These are phyloP conservation scores for Microhierax caerulescens DNA, from an alignment of 2,797 vertebrate genomes.

Conservation along the genomic window DNA sequence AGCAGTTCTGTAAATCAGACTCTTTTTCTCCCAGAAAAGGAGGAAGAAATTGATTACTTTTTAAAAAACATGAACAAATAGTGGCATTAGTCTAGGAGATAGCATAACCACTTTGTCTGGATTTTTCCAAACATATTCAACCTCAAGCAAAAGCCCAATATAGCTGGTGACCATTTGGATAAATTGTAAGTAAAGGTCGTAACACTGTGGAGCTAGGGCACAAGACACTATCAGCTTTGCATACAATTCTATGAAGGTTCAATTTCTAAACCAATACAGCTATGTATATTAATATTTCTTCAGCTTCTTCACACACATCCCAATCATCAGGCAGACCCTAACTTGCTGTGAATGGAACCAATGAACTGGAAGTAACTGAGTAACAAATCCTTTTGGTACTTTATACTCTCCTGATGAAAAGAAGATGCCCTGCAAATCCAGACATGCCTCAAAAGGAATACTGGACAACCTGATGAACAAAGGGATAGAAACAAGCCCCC, in stretches of 20 bases:
- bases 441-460: not conserved
- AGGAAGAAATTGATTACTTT: not conserved
- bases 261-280: not conserved
- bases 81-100: not conserved
- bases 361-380: not conserved
- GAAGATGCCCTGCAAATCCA: not conserved
- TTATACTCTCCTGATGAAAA: not conserved
- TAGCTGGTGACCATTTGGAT: not conserved
- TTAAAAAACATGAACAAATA: not conserved
- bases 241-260: not conserved
- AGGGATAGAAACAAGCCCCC: not conserved
- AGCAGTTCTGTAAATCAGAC: not conserved
- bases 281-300: not conserved
- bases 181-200: not conserved
- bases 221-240: not conserved
- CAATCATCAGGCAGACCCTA: not conserved
- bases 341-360: not conserved
- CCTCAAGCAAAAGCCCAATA: not conserved
- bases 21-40: not conserved
- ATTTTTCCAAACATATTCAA: not conserved
- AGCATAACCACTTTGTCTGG: not conserved
- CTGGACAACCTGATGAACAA: not conserved
- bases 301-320: not conserved
- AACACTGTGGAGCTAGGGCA: not conserved
- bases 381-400: not conserved